Base-by-base conservation (phyloP, 2,113 vertebrate genomes). In the Hyaena hyaena region DNA sequence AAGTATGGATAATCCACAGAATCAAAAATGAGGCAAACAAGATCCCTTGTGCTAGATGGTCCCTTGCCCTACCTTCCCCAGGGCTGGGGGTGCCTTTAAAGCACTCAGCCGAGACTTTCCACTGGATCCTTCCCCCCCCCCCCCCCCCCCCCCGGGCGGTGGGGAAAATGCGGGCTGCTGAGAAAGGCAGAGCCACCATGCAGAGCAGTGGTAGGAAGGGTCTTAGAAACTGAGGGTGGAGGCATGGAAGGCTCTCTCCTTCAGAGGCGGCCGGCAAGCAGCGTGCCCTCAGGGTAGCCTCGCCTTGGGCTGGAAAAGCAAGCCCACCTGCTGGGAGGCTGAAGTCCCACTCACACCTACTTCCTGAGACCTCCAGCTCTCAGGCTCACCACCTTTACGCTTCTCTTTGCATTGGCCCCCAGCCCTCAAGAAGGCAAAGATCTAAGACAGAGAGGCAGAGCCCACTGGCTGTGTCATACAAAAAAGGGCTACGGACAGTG, bases 301-400 rank as follows among this genome's bases (percentile, higher is more conserved):
- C 43, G 10, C 55, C 48, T 1, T 3, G 4, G 79, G 81, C 28
- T 0, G 1, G 84, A 63, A 90, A 84, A 85, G 58, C 0, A 45
- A 71, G 91, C 97, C 9, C 90, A 94, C 16, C 87, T 94, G 68
- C 96, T 50, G 97, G 98, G 95, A 97, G 90, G 74, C 6, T 53
- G 73, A 58, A 80, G 97, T 97, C 97, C 86, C 98, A 98, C 96
- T 98, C 97, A 98, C 98, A 98, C n/a, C 17, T 28, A n/a, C 90
- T 63, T 23, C 50, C 88, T 97, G 98, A 98, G 85, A 98, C 95
- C 98, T 1, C 0, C 0, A 0, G n/a, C 90, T 96, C 96, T 89
- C 98, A 91, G 98, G 95, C 91, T 96, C 93, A 82, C 98, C 97
- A 86, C 88, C 74, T 87, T 91, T 43, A 24, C 19, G 92, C 91